Base-by-base conservation (phyloP, 2,797 vertebrate species). In the Mionectes olivaceus region DNA sequence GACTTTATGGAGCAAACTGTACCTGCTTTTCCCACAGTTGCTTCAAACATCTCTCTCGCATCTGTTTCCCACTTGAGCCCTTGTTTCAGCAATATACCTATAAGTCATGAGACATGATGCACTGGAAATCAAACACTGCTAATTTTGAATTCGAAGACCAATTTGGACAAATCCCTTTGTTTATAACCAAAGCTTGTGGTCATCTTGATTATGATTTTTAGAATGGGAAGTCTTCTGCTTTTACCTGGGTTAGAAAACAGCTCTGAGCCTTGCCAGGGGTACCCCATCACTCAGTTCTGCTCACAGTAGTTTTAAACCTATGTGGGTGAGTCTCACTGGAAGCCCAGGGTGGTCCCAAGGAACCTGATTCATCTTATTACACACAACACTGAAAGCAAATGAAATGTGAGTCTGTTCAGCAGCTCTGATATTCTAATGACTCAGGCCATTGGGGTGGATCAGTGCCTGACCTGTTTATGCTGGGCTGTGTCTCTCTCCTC, bases 111-210 rank as follows among this genome's bases (percentile, higher is more conserved):
- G 33, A 75, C 43, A 18, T 21, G 64, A 79, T 50, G 44, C 35
- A 23, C 2, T 28, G 46, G 43, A 85, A 79, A 43, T 49, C 13
- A 68, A 68, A 35, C 23, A 24, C 2, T 19, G 43, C 17, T 65
- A 7, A 50, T 75, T 59, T 39, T 27, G 43, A 61, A 39, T 43
- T 79, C 6, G 16, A 5, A 19, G 35, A 19, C 30, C 1, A 4
- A 6, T 55, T 13, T 44, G 25, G 33, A 67, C 49, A 52, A 80
- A 65, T 63, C 0, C 1, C 0, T 0, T 28, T 27, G 9, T 35
- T 77, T 30, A 15, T 47, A 87, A 79, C 8, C 15, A 64, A 74
- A 85, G 6, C 33, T 27, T 59, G n/a, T 3, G 4, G 22, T 50
- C 63, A 28, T 41, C n/a, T 18, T 39, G 25, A 24, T 39, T 47